Base-by-base conservation (phyloP, 2,113 vertebrate species). In the Phylloscopus trochilus region DNA sequence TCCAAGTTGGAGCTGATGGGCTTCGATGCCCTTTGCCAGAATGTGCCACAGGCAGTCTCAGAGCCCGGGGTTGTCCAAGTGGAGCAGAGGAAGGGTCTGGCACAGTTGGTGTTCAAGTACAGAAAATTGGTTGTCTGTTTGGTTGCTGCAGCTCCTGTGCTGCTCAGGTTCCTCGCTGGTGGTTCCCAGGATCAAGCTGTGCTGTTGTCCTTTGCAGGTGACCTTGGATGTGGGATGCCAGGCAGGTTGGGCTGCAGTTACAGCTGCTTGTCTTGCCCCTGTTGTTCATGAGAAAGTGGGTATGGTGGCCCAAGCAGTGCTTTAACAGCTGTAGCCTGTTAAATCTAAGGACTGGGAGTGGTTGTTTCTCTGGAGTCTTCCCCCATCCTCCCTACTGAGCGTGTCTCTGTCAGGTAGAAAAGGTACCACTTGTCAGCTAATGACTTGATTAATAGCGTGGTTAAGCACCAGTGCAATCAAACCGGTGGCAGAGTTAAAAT, bases 401-500 rank as follows among this genome's bases (percentile, higher is more conserved):
- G 0, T 63, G 58, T 91, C 49, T 89, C 81, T 82, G 62, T 83
- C 63, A 62, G 53, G 43, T 46, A 55, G 79, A 74, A 33, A 67
- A 80, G 79, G 89, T 51, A 4, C 70, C 62, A 37, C 67, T 5
- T 79, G 75, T 49, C 82, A 93, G 78, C 85, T 89, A 62, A 59
- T 76, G 51, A 94, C 66, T 90, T 83, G 55, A 83, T 88, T 95
- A 96, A 90, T 90, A 59, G 83, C 0, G 1, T 51, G 30, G 39
- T 83, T 94, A 86, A 94, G 85, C 59, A 23, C 52, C 59, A 67
- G 72, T 8, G 63, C 68, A 88, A 90, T 95, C 92, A 94, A 55
- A 93, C 51, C 51, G 58, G 93, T 77, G 88, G 26, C 83, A 83
- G 92, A 80, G 85, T 80, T 92, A 85, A 94, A 94, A 94, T 95